Base-by-base conservation (phyloP, 2,888 invertebrate species). In the Cryptocheilus praepositus region DNA sequence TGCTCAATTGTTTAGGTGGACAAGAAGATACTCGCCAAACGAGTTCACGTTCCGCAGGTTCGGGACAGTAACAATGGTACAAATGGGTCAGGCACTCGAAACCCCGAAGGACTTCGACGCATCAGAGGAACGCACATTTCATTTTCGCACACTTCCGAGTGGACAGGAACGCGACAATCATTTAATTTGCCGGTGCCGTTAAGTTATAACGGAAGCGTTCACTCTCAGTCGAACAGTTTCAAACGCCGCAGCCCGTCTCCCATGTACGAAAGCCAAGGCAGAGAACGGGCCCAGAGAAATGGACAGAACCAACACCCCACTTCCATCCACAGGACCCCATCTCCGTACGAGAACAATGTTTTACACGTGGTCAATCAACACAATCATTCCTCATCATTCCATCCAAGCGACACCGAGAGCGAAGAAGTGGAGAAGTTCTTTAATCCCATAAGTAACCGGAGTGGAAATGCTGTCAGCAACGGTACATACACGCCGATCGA, bases 401-500 rank as follows among this genome's bases (percentile, higher is more conserved):
- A 81, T 68, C 80, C 83, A 55, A 86, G 81, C 68, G 86, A 86
- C 72, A 62, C 84, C 11, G 88, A 88, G 71, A 85, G 76, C 22
- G 87, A 88, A 71, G 88, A 89, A 85, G 83, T 86, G 5, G 89
- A 88, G 88, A 87, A 85, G 70, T 89, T 88, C 64, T 89, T 89
- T 71, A 87, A 88, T 75, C 88, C 89, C 13, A 88, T 88, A 43
- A 86, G 80, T 65, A 83, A 76, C 75, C 81, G 85, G 46, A 82
- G 76, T 63, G 83, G 77, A 59, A 71, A 73, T 61, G 73, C 73
- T 58, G 58, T 64, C 15, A 74, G 76, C 19, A 87, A 80, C 71
- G 83, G 79, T 52, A 71, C 81, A 15, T 84, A 81, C 56, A 82
- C 83, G n/a, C 89, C 91, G 0, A 90, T 92, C 15, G 92, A 93